A percentile compares a stretch with the other conserved stretches of the same genome.
Evolutionary conservation across 2,797 vertebrate genomes (phyloP).

Genomic region (Taeniopygia guttata): DNA sequence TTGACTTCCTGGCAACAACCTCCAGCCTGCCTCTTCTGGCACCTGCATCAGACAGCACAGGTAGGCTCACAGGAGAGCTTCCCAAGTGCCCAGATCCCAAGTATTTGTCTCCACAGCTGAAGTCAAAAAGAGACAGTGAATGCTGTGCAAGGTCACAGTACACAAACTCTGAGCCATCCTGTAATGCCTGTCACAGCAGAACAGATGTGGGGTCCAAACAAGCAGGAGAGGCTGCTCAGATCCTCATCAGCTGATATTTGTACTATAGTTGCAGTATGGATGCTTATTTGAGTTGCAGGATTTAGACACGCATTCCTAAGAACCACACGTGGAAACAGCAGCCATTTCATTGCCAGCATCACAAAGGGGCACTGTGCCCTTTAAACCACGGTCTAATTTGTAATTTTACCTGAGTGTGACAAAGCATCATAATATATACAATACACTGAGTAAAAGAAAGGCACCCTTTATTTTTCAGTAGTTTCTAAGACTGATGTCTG

Average conservation of each 20-base stretch:
- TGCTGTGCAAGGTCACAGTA: accelerated
- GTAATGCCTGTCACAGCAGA: neutral
- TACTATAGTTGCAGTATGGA: neutral
- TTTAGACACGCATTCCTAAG: neutral
- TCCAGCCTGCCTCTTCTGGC: neutral
- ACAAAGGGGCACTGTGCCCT: neutral
- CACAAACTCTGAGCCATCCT: neutral
- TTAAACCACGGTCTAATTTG: neutral
- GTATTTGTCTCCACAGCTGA: neutral
- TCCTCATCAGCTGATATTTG: neutral
- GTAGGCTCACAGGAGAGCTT: neutral
- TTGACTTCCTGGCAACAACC: neutral
- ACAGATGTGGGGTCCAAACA: accelerated
- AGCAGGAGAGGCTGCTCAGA: neutral
- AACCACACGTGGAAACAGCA: neutral
- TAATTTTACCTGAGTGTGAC: neutral
- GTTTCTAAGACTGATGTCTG: neutral
- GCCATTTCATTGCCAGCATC: neutral
- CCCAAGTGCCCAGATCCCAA: too few relatives aligned
- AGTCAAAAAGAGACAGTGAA: neutral
- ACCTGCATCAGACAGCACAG: neutral
- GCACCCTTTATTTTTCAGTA: neutral
- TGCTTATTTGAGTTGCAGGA: neutral
- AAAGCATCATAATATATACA: accelerated
- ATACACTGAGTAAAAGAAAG: neutral